Evolutionary conservation across 1,140 invertebrate genomes (phyloP), one percentile per base, ranked within the genome.

Genomic region (Oscheius sp.): DNA sequence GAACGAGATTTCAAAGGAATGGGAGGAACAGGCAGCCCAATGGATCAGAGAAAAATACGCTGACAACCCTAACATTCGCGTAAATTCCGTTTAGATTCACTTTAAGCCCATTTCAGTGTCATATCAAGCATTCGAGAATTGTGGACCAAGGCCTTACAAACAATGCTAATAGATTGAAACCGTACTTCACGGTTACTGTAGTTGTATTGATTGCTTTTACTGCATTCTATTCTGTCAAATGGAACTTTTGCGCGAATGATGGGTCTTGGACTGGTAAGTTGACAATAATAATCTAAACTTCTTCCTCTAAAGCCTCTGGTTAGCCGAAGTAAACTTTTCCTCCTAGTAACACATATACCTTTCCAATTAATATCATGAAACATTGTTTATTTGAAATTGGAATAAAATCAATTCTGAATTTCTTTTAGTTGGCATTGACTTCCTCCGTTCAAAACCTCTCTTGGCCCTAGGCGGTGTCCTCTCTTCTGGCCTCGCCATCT

Each of bases 401-500:
- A 55, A 58, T 20, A 63, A 38, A 38, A 63, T 58, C 18, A 45
- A 65, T 45, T 26, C 35, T 64, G 46, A 28, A 63, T 65, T 31
- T 3, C 29, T 45, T 78, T 46, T 32, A 79, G 78, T 83, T 7
- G 36, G 58, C 26, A 68, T 83, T 45, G 82, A 84, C 70, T 84
- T 79, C 81, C 77, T 83, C 1, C 72, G 81, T 76, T 81, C 72
- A 59, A 83, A 83, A 63, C 82, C 82, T 4, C 67, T 82, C 52
- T 71, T 83, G 2, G 82, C 82, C 2, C 64, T 83, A 1, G 83
- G 83, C 28, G 82, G 94, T 1, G 95, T 95, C 78, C 81, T 96
- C 2, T 94, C 92, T 1, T 93, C 94, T 0, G 90, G 90, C 0
- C 91, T 96, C 89, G 93, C 92, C 4, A 95, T 94, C 0, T 85